Evolutionary conservation across 92 coral and sea anemone genomes (phyloP).

Genomic region (Zoanthus sociatus): DNA sequence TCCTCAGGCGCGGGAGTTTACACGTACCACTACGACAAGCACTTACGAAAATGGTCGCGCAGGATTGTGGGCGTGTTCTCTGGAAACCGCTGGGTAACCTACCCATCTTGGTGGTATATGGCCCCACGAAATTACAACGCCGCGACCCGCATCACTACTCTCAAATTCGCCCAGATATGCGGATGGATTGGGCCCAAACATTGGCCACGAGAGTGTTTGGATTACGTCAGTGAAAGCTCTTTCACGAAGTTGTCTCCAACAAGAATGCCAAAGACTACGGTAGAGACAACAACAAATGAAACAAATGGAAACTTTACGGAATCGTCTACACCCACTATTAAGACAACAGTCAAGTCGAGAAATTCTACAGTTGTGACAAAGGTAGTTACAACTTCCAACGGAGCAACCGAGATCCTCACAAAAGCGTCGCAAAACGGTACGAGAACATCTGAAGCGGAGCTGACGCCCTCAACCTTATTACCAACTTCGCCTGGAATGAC

Average conservation of each 20-base stretch:
- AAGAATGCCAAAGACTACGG: not conserved
- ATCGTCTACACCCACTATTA: not conserved
- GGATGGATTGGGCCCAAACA: conserved; percentile 81
- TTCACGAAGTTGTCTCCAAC: conserved; percentile 7
- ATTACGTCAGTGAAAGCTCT: conserved; percentile 3
- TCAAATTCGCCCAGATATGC: conserved; percentile 87
- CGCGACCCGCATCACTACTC: conserved; percentile 80
- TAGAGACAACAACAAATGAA: not conserved
- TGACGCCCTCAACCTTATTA: not conserved
- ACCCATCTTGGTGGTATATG: conserved; percentile 63
- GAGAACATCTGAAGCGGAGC: not conserved
- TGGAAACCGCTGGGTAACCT: conserved; percentile 83
- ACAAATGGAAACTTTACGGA: not conserved
- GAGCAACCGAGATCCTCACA: not conserved
- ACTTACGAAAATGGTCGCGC: conserved; percentile 58
- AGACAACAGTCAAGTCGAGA: not conserved
- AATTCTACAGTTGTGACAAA: not conserved
- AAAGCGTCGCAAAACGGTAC: not conserved
- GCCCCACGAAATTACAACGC: conserved; percentile 79
- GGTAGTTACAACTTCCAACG: not conserved
- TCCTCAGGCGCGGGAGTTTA: conserved; percentile 98
- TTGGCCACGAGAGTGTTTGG: conserved; percentile 35
- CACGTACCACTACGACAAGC: conserved; percentile 56
- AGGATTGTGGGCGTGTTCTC: conserved; percentile 88
- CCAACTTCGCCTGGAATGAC: not conserved